Evolutionary conservation across 2,797 vertebrate genomes (phyloP), one percentile per base, ranked within the genome.

Genomic region (Poeciliopsis turneri): DNA sequence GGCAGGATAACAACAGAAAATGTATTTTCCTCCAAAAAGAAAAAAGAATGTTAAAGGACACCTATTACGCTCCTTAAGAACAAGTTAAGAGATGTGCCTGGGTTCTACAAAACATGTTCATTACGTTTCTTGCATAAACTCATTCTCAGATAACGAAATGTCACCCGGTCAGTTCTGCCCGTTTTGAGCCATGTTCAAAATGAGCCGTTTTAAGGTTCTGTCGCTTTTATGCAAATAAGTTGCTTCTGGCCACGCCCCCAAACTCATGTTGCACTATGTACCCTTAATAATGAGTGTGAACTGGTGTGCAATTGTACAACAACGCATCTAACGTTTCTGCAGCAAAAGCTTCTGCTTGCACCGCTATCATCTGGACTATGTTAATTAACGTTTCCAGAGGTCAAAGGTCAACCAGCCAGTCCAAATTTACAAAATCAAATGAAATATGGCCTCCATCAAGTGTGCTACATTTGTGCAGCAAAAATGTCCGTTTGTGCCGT

Each of bases 1-100:
- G 59, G 76, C 59, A 45, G 25, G 55, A n/a, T 20, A 30, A 83
- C 39, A 59, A 75, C 30, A 57, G 72, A 66, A 6, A 30, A 30
- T 59, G 16, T 59, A 28, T 59, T 30, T 59, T 30, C 28, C 28
- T 28, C 25, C 57, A 13, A 13, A 12, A 59, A 28, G 13, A 30
- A 59, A 59, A 30, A 30, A 30, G 4, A 16, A 59, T 12, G 53
- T 55, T 55, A 55, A 55, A 55, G 25, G 4, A n/a, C 11, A n/a
- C 25, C 53, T 10, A 12, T 55, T 12, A n/a, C 5, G 53, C 53
- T 55, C 10, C 25, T n/a, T 55, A n/a, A n/a, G n/a, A 55, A 55
- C 25, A n/a, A n/a, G 53, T 55, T 1, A 55, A 55, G 9, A 55
- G 23, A n/a, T 11, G 53, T 12, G 9, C 6, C n/a, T 55, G 53